A percentile compares a stretch with the other conserved stretches of the same genome.
These are phyloP conservation scores for Prolemur simus DNA, from an alignment of 2,113 vertebrate genomes.

Conservation along the genomic window DNA sequence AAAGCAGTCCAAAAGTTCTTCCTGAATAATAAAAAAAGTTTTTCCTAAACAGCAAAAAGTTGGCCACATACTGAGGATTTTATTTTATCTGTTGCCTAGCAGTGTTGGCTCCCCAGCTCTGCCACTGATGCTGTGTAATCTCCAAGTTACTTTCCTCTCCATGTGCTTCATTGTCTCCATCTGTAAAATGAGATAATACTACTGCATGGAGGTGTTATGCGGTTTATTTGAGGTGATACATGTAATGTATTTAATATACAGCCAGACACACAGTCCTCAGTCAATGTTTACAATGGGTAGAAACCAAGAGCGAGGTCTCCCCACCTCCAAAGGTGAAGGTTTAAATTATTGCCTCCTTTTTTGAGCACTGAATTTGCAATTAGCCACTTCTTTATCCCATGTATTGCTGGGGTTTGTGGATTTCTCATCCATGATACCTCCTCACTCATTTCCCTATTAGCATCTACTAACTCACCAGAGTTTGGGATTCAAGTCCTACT, in stretches of 20 bases:
- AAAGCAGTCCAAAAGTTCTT: background rate
- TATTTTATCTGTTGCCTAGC: fast-evolving
- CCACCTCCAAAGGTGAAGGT: background rate
- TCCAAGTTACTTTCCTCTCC: background rate
- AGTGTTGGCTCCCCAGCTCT: fast-evolving
- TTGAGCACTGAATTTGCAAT: background rate
- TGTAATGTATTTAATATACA: background rate
- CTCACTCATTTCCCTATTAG: background rate
- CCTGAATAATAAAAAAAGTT: background rate
- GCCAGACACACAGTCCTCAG: too few relatives aligned
- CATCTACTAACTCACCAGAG: background rate
- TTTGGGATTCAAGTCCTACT: background rate
- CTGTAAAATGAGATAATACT: background rate
- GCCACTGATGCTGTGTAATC: background rate
- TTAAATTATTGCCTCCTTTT: background rate
- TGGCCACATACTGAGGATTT: background rate
- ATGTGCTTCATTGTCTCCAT: background rate
- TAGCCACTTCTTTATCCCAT: background rate
- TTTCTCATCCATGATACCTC: background rate
- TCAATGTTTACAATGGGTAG: background rate
- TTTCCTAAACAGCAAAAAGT: background rate
- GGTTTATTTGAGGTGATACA: background rate
- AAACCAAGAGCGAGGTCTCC: background rate
- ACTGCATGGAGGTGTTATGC: fast-evolving
- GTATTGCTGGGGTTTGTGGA: background rate